A percentile compares a stretch with the other conserved stretches of the same genome.
Conservation (phyloP, 2,888 invertebrate species). For the Dichetophora obliterata region DNA sequence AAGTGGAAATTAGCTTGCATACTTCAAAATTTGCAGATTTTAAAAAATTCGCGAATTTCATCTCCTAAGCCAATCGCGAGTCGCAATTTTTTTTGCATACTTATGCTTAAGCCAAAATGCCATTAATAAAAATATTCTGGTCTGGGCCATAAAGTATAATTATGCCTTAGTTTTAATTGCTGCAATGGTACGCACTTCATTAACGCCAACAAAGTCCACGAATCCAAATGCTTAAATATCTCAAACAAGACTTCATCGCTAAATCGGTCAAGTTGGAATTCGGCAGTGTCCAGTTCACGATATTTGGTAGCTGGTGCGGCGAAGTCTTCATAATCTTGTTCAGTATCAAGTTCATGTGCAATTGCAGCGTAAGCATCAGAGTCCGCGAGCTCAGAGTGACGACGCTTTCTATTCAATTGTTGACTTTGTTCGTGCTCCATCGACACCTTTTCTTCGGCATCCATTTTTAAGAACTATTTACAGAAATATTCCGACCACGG, state of each 20-base stretch:
- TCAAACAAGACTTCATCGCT: conserved; percentile 67
- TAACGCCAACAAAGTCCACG: conserved; percentile 61
- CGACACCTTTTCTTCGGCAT: background rate
- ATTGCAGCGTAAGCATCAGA: conserved; percentile 20
- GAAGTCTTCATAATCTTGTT: conserved; percentile 7
- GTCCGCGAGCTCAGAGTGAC: conserved; percentile 47
- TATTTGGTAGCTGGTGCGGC: conserved; percentile 50
- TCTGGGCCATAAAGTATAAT: no score
- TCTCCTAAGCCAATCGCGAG: no score
- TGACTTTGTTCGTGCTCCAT: background rate
- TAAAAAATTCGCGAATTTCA: no score
- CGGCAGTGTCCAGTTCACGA: conserved; percentile 49
- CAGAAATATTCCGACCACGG: background rate
- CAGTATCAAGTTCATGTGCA: background rate
- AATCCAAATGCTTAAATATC: conserved; percentile 66
- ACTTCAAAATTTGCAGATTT: no score
- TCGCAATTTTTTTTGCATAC: no score
- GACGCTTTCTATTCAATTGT: conserved; percentile 56
- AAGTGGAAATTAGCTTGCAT: no score
- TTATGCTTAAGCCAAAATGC: no score
- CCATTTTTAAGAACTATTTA: conserved; percentile 10
- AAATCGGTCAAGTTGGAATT: conserved; percentile 56
- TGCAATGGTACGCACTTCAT: conserved; percentile 58
- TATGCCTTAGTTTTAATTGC: background rate
- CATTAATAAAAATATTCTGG: no score